A percentile compares a stretch with the other conserved stretches of the same genome.
Conservation (phyloP, 2,888 invertebrate genomes). For the Oithona nana region DNA sequence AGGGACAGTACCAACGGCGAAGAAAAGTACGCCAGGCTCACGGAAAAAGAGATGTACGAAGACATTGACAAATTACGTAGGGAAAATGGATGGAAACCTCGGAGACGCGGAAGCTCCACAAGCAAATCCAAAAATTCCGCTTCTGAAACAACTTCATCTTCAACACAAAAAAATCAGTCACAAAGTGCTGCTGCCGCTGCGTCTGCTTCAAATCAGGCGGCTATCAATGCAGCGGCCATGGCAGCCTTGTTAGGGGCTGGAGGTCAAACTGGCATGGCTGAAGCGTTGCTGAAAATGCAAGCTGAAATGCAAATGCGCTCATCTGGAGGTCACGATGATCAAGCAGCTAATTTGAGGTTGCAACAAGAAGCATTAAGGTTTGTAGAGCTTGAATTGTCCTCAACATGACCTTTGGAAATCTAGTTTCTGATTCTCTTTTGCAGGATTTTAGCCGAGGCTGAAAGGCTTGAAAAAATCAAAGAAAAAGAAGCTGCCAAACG, state of each 20-base stretch:
- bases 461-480: constrained; percentile 22
- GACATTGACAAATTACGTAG: constrained; percentile 35
- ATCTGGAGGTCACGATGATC: neutral
- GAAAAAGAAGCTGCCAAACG: constrained; percentile 29
- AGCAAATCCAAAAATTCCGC: neutral
- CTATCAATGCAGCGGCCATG: neutral
- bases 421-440: neutral
- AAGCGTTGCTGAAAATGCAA: neutral
- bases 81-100: constrained; percentile 21
- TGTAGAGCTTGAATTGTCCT: neutral
- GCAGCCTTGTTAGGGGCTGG: neutral
- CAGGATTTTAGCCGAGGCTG: constrained; percentile 21
- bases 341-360: neutral
- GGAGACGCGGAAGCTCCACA: neutral
- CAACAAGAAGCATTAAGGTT: constrained; percentile 8
- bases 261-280: neutral
- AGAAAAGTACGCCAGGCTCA: constrained; percentile 48
- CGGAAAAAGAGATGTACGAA: constrained; percentile 61
- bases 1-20: constrained; percentile 36
- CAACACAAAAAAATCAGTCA: neutral
- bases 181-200: neutral
- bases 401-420: no score
- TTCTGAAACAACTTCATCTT: neutral
- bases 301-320: neutral
- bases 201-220: neutral